phyloP scores from a whole-genome alignment of 2,113 vertebrate species.

The Falcunculus frontatus region DNA sequence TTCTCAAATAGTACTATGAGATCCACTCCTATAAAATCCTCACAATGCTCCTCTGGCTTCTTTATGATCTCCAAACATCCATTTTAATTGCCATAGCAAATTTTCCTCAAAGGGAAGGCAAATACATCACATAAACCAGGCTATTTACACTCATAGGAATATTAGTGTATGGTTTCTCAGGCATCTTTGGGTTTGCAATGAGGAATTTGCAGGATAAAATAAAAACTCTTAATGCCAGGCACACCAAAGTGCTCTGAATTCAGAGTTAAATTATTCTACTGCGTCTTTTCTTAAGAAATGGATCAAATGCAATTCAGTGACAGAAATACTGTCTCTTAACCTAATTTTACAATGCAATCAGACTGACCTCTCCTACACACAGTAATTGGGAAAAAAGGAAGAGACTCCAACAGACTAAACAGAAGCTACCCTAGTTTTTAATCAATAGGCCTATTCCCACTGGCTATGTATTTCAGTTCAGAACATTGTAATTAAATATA shows the following conservation, averaged over 20 bases:
- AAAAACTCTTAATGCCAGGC: not conserved
- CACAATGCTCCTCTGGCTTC: not conserved
- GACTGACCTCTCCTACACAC: conserved; percentile 11
- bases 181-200: not conserved
- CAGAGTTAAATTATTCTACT: not conserved
- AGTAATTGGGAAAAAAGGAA: conserved; percentile 4
- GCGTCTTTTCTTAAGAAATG: not conserved
- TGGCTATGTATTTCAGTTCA: conserved; percentile 40
- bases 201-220: not conserved
- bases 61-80: not conserved
- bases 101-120: not conserved
- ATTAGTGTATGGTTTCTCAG: not conserved
- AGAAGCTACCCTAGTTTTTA: conserved; percentile 56
- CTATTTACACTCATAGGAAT: not conserved
- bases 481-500: conserved; percentile 58
- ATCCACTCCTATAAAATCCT: not conserved
- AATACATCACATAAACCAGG: not conserved
- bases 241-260: not conserved
- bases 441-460: conserved; percentile 59
- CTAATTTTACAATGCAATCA: conserved; percentile 27
- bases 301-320: not conserved
- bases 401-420: conserved; percentile 26
- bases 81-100: not conserved
- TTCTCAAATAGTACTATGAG: not conserved
- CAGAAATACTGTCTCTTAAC: conserved; percentile 30